phyloP scores from a whole-genome alignment of 2,888 invertebrate genomes.

The Scaptomyza parva region DNA sequence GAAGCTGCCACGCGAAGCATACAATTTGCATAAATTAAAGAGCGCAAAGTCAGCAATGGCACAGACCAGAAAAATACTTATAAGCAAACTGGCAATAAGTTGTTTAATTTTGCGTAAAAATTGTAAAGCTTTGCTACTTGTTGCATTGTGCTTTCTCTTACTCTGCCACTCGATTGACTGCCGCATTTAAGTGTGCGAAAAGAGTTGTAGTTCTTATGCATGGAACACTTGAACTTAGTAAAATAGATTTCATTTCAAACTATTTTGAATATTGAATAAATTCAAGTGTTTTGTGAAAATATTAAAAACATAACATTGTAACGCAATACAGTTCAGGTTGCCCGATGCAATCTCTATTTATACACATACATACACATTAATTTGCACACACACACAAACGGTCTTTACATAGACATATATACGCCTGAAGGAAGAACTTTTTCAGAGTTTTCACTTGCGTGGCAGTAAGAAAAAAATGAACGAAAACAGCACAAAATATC shows the following conservation, averaged over 20 bases:
- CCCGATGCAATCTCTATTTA: conserved; percentile 9
- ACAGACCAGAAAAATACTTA: conserved; percentile 29
- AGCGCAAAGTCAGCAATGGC: conserved; percentile 46
- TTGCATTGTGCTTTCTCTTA: conserved; percentile 45
- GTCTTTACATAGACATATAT: conserved; percentile 10
- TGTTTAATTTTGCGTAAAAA: conserved; percentile 70
- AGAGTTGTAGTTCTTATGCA: neutral
- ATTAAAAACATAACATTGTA: conserved; percentile 9
- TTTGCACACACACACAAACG: neutral
- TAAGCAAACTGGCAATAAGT: conserved; percentile 56
- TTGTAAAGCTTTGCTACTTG: conserved; percentile 62
- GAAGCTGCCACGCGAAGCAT: conserved; percentile 67
- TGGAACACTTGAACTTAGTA: neutral
- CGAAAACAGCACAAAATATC: conserved; percentile 45
- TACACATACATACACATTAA: neutral
- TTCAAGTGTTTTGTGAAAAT: neutral
- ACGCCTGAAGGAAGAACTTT: conserved; percentile 39
- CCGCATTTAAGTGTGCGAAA: conserved; percentile 2
- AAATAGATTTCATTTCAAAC: neutral
- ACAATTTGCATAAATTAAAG: conserved; percentile 76
- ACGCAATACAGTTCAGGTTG: conserved; percentile 3
- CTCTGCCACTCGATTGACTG: conserved; percentile 1
- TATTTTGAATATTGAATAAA: neutral
- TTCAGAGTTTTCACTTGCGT: conserved; percentile 55
- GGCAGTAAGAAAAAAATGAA: conserved; percentile 38